Conservation (phyloP, 1,140 invertebrate species). For the Drosophila sulfurigaster region DNA sequence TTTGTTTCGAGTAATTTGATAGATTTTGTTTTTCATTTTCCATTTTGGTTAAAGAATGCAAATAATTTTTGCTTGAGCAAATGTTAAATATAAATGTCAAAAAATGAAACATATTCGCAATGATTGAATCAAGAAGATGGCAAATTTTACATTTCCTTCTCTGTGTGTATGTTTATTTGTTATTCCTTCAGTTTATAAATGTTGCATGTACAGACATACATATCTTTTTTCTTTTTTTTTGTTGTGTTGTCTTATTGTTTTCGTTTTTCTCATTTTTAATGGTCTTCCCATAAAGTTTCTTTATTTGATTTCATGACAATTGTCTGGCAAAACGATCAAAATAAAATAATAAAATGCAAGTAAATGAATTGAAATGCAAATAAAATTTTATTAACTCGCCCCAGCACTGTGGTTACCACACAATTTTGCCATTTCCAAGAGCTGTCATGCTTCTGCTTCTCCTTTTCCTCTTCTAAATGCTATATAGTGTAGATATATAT, state of each 20-base stretch:
- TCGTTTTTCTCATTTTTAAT: conserved; percentile 50
- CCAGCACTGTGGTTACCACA: conserved; percentile 34
- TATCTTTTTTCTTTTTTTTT: conserved; percentile 1
- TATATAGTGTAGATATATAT: neutral
- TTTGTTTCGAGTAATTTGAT: too few species aligned
- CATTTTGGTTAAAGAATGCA: neutral
- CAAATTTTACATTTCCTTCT: conserved; percentile 15
- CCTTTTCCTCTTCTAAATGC: conserved; percentile 13
- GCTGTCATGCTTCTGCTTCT: conserved; percentile 11
- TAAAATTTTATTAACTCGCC: conserved; percentile 74
- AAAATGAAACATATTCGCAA: conserved; percentile 6
- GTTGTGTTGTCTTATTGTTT: conserved; percentile 17
- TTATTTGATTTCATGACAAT: conserved; percentile 77
- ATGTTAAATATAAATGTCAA: neutral
- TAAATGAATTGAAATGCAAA: conserved; percentile 78
- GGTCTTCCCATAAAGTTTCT: conserved; percentile 60
- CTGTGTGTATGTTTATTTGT: neutral
- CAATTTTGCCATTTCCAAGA: conserved; percentile 6
- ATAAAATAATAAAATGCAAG: conserved; percentile 79
- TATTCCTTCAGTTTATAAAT: neutral
- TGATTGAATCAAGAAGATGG: conserved; percentile 12
- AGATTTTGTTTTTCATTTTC: neutral
- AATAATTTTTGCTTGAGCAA: neutral
- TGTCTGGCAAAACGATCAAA: conserved; percentile 61
- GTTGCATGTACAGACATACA: too few species aligned